phyloP scores from a whole-genome alignment of 2,888 invertebrate species.

The Thelaira solivaga region DNA sequence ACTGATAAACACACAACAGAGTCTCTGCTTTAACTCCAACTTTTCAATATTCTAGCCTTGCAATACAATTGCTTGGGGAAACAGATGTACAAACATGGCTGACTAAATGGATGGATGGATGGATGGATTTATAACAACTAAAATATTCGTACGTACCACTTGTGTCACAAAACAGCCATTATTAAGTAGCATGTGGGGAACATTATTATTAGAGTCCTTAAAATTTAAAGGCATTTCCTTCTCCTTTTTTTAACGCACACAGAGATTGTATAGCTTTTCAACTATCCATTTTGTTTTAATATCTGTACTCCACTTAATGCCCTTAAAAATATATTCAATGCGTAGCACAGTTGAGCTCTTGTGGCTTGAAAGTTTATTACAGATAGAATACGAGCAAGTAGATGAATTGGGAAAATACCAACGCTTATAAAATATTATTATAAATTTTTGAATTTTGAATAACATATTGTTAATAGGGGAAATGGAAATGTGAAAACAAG shows the following conservation, averaged over 20 bases:
- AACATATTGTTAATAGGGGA: constrained; percentile 7
- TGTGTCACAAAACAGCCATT: constrained; percentile 41
- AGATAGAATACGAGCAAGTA: too few species aligned
- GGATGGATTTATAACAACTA: constrained; percentile 41
- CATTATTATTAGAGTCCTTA: constrained; percentile 40
- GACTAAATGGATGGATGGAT: constrained; percentile 40
- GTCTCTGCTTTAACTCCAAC: neutral
- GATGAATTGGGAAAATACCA: constrained; percentile 45
- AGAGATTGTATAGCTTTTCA: neutral
- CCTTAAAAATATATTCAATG: constrained; percentile 15
- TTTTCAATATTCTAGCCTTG: neutral
- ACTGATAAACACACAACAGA: constrained; percentile 7
- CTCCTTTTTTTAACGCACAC: constrained; percentile 11
- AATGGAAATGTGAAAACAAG: too few species aligned
- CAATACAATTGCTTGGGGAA: constrained; percentile 39
- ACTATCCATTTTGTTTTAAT: constrained; percentile 35
- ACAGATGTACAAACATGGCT: constrained; percentile 47
- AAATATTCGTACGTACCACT: constrained; percentile 10
- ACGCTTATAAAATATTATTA: constrained; percentile 54
- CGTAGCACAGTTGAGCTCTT: neutral
- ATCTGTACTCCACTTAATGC: constrained; percentile 12
- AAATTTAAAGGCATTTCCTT: constrained; percentile 42
- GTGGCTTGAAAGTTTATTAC: constrained; percentile 15
- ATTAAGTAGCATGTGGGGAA: constrained; percentile 27
- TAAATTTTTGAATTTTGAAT: too few species aligned